Percentiles rank a stretch among this genome's conserved stretches.
Evolutionary conservation across 2,888 invertebrate genomes (phyloP).

Genomic region (Anthoptus insignis): DNA sequence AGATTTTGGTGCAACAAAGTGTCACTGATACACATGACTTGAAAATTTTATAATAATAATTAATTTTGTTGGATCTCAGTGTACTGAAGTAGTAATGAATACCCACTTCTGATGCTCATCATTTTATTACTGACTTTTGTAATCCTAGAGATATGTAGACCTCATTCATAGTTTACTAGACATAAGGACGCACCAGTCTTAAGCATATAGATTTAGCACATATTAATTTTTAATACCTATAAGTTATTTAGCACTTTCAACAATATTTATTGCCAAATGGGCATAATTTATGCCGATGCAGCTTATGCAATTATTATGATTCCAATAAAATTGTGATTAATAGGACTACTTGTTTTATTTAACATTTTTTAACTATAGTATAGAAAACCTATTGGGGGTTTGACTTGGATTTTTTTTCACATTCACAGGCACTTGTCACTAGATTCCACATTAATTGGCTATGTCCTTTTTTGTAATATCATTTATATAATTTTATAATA

Average conservation of each 20-base stretch:
- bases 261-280: conserved; percentile 78
- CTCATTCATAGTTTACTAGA: conserved; percentile 30
- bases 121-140: conserved; percentile 1
- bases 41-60: not conserved
- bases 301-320: conserved; percentile 82
- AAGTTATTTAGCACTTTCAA: conserved; percentile 79
- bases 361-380: too few relatives aligned
- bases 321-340: conserved; percentile 84
- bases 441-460: too few relatives aligned
- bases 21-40: not conserved
- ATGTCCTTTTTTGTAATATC: too few relatives aligned
- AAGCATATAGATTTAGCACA: conserved; percentile 76
- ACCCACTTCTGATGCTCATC: not conserved
- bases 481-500: too few relatives aligned
- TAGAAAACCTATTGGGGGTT: too few relatives aligned
- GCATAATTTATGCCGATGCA: conserved; percentile 76
- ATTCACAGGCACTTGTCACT: too few relatives aligned
- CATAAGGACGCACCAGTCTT: conserved; percentile 80
- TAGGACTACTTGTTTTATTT: conserved; percentile 63
- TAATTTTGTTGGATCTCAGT: not conserved
- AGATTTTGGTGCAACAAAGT: conserved; percentile 36
- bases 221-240: conserved; percentile 67
- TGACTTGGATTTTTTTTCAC: too few relatives aligned
- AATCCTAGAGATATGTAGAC: not conserved
- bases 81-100: conserved; percentile 1